phyloP scores from a whole-genome alignment of 92 coral and sea anemone genomes.

The Umimayanthus chanpuru region DNA sequence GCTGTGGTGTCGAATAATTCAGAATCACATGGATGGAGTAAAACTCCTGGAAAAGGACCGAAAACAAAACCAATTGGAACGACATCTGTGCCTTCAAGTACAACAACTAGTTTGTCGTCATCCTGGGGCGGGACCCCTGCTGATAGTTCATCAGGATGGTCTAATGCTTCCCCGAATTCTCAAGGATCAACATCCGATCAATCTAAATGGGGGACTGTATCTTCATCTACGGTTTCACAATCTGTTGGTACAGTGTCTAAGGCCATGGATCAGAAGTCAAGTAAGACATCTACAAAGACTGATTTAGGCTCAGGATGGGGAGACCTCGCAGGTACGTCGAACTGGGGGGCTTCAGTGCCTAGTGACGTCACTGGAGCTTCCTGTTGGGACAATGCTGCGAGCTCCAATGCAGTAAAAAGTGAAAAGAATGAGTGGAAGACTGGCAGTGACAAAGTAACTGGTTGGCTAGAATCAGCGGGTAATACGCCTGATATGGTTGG shows the following conservation, averaged over 20 bases:
- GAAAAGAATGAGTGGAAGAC: slow-evolving; percentile 57
- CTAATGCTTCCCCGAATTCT: slow-evolving; percentile 45
- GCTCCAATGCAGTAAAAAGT: slow-evolving; percentile 50
- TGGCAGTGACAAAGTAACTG: slow-evolving; percentile 73
- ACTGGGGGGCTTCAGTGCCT: slow-evolving; percentile 58
- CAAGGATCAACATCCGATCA: slow-evolving; percentile 40
- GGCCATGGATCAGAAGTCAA: slow-evolving; percentile 7
- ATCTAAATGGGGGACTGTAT: slow-evolving; percentile 41
- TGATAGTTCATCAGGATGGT: slow-evolving; percentile 83
- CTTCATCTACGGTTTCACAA: slow-evolving; percentile 29
- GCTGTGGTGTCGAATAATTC: slow-evolving; percentile 27
- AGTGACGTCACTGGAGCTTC: slow-evolving; percentile 79
- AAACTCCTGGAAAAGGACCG: slow-evolving; percentile 94
- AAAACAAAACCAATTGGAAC: slow-evolving; percentile 63
- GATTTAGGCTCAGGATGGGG: slow-evolving; percentile 89
- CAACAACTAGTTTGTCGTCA: slow-evolving; percentile 48
- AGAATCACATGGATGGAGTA: slow-evolving; percentile 70
- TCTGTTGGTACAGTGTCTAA: slow-evolving; percentile 13
- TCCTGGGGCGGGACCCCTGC: slow-evolving; percentile 96
- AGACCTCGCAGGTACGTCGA: slow-evolving; percentile 58
- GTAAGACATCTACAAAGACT: slow-evolving; percentile 38
- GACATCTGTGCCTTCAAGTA: slow-evolving; percentile 20
- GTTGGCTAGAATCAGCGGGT: slow-evolving; percentile 78
- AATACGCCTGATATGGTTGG: slow-evolving; percentile 52
- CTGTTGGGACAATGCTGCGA: slow-evolving; percentile 83